phyloP scores from a whole-genome alignment of 2,888 invertebrate genomes.

The Lymantria dispar region DNA sequence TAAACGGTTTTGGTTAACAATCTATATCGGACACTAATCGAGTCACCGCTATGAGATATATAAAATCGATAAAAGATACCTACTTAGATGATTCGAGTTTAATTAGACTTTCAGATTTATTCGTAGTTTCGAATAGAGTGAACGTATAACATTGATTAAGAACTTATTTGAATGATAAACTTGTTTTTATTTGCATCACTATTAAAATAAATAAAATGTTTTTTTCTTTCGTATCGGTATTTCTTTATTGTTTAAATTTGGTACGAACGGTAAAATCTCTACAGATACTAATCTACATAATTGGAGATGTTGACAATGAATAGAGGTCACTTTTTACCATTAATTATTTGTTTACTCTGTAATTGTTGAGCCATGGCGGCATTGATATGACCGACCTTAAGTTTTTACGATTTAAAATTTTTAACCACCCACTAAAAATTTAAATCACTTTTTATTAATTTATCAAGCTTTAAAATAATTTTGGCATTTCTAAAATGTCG shows the following conservation, averaged over 20 bases:
- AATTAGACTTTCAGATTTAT: conserved; percentile 46
- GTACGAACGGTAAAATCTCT: neutral
- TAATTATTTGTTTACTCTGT: conserved; percentile 54
- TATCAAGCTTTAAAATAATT: neutral
- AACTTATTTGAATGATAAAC: conserved; percentile 22
- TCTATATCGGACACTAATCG: conserved; percentile 65
- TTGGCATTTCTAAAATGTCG: neutral
- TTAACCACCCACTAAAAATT: conserved; percentile 19
- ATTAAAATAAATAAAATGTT: neutral
- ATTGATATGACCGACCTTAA: conserved; percentile 66
- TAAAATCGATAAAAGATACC: conserved; percentile 59
- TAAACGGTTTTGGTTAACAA: conserved; percentile 71
- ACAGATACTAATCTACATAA: neutral
- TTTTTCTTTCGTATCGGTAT: neutral
- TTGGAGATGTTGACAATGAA: conserved; percentile 58
- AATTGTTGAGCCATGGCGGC: conserved; percentile 70
- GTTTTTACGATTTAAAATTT: conserved; percentile 40
- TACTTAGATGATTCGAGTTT: conserved; percentile 53
- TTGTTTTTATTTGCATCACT: neutral
- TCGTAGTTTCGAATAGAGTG: conserved; percentile 28
- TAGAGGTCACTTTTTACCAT: conserved; percentile 65
- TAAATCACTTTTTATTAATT: neutral
- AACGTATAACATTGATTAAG: conserved; percentile 19
- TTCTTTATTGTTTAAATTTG: neutral
- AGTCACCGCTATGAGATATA: conserved; percentile 66